phyloP scores from a whole-genome alignment of 2,797 vertebrate species.

The Scomberomorus guttatus region DNA sequence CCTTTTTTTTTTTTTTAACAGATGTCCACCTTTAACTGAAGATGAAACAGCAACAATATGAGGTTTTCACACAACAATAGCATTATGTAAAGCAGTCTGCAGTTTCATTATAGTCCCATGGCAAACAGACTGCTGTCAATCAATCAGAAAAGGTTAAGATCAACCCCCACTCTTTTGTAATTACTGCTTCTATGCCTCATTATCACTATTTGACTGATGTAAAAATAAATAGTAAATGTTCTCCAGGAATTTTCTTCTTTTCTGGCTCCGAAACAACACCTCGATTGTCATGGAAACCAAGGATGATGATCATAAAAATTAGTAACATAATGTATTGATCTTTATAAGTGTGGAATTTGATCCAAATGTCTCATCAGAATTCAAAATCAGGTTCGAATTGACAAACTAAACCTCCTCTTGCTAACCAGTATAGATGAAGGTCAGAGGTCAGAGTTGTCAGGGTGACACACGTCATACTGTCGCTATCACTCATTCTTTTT shows the following conservation, averaged over 20 bases:
- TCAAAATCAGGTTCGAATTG: background rate
- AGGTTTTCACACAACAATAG: conserved; percentile 16
- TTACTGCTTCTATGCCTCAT: conserved; percentile 13
- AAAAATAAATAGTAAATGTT: background rate
- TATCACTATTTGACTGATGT: conserved; percentile 2
- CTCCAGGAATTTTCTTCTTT: background rate
- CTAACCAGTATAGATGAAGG: conserved; percentile 2
- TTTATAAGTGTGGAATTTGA: background rate
- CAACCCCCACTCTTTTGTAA: conserved; percentile 16
- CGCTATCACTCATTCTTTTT: conserved; percentile 14
- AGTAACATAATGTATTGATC: background rate
- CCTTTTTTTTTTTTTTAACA: background rate
- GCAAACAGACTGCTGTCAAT: conserved; percentile 63
- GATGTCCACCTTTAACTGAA: conserved; percentile 12
- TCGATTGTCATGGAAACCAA: background rate
- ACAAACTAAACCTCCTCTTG: background rate
- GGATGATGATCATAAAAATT: background rate
- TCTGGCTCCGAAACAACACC: background rate
- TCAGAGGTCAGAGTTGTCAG: conserved; percentile 41
- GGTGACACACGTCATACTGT: background rate
- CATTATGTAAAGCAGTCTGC: conserved; percentile 46
- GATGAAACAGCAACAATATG: background rate
- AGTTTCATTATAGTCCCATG: conserved; percentile 51
- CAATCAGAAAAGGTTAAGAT: conserved; percentile 56
- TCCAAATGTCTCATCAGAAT: background rate